phyloP scores from a whole-genome alignment of 2,113 vertebrate species.

The Gallinago jamesoni region DNA sequence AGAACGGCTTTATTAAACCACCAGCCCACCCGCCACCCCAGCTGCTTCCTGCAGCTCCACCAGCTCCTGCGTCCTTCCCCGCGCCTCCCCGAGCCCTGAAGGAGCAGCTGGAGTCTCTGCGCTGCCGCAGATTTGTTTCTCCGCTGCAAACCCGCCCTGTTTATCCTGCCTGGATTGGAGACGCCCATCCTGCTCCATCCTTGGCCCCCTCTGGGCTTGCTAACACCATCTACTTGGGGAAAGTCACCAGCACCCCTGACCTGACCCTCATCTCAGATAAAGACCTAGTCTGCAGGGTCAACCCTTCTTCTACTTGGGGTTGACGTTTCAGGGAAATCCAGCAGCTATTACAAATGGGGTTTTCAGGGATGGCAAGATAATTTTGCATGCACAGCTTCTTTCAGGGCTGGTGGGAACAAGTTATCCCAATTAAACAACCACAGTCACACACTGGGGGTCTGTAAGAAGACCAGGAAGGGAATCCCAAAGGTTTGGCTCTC shows the following conservation, averaged over 20 bases:
- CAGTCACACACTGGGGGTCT: not conserved
- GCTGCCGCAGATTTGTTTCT: not conserved
- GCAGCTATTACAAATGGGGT: not conserved
- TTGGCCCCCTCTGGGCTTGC: not conserved
- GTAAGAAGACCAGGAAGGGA: not conserved
- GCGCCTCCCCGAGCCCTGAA: not conserved
- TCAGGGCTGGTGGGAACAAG: not conserved
- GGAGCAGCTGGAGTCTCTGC: not conserved
- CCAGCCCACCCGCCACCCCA: not conserved
- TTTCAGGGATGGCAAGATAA: not conserved
- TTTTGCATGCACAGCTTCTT: not conserved
- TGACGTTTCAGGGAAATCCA: accelerated
- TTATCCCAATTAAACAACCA: not conserved
- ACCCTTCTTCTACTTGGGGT: not conserved
- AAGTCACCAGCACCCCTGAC: not conserved
- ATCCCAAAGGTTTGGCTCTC: not conserved
- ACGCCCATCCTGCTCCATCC: not conserved
- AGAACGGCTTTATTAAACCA: not conserved
- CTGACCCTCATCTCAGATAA: not conserved
- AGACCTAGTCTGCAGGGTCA: not conserved
- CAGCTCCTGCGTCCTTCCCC: not conserved
- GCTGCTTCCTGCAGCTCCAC: not conserved
- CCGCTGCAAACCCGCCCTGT: not conserved
- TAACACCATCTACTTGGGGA: not conserved
- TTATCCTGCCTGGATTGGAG: not conserved